These are phyloP conservation scores for Coenonympha arcania DNA, from an alignment of 2,888 invertebrate genomes.

Conservation along the genomic window DNA sequence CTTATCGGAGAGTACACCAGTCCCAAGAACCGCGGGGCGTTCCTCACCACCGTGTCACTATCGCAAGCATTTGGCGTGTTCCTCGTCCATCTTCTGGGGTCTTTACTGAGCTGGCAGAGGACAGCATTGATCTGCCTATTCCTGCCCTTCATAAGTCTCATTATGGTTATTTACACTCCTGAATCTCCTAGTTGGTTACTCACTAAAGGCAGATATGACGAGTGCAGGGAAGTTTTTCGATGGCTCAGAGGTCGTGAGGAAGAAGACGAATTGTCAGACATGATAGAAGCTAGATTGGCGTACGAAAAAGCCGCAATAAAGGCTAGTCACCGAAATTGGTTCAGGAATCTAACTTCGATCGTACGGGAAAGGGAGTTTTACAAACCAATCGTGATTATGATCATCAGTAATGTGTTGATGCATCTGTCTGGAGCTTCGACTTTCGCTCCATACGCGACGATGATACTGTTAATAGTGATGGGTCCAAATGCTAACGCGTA, in stretches of 20 bases:
- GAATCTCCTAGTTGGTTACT: conserved; percentile 80
- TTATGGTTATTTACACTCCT: conserved; percentile 55
- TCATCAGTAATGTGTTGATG: conserved; percentile 74
- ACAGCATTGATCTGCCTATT: conserved; percentile 64
- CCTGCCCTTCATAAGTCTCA: conserved; percentile 60
- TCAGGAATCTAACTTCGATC: conserved; percentile 28
- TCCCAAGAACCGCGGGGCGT: conserved; percentile 75
- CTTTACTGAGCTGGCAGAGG: conserved; percentile 70
- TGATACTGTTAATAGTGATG: conserved; percentile 71
- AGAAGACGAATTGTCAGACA: conserved; percentile 52
- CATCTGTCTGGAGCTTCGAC: conserved; percentile 80
- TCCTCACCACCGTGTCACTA: conserved; percentile 74
- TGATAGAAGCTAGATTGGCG: conserved; percentile 44
- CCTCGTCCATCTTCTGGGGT: conserved; percentile 76
- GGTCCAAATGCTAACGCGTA: conserved; percentile 75
- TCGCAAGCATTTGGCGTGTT: conserved; percentile 76
- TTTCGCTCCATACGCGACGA: conserved; percentile 78
- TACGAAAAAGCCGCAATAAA: conserved; percentile 33
- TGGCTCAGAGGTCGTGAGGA: conserved; percentile 72
- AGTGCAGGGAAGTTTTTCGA: conserved; percentile 70
- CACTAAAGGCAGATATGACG: conserved; percentile 63
- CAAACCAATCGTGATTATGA: conserved; percentile 73
- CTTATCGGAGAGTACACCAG: conserved; percentile 74
- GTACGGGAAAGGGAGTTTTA: conserved; percentile 64
- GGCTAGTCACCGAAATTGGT: conserved; percentile 24